phyloP scores from a whole-genome alignment of 92 coral and sea anemone genomes.

The Heliopora coerulea region DNA sequence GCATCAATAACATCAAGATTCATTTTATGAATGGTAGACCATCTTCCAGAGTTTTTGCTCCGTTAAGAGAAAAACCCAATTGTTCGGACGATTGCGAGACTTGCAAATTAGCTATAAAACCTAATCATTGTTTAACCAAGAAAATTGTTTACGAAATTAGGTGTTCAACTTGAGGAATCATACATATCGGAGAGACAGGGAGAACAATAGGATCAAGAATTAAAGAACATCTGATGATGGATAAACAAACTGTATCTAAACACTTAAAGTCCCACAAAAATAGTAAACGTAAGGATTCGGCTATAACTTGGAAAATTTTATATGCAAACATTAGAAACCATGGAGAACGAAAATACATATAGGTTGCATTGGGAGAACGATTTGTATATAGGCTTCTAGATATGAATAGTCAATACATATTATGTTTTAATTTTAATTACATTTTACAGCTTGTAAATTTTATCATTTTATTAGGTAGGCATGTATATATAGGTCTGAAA shows the following conservation, averaged over 20 bases:
- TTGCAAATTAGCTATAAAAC: conserved; percentile 20
- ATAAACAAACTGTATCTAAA: conserved; percentile 34
- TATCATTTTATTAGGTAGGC: too few species aligned
- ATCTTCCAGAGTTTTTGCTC: conserved; percentile 32
- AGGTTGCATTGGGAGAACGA: not conserved
- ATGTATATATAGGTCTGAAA: too few species aligned
- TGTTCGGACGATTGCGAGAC: conserved; percentile 37
- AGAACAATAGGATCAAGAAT: conserved; percentile 39
- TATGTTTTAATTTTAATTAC: too few species aligned
- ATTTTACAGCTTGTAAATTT: too few species aligned
- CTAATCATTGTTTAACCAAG: conserved; percentile 35
- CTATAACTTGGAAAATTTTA: conserved; percentile 7
- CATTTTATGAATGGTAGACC: conserved; percentile 24
- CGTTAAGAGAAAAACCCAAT: conserved; percentile 25
- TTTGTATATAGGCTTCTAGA: too few species aligned
- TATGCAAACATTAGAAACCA: not conserved
- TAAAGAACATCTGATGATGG: conserved; percentile 42
- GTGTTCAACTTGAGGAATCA: conserved; percentile 12
- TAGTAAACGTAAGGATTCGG: not conserved
- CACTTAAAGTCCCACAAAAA: conserved; percentile 29
- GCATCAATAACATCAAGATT: too few species aligned
- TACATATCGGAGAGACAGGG: conserved; percentile 50
- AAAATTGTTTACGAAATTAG: conserved; percentile 40
- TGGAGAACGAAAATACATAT: not conserved
- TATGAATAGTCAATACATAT: too few species aligned